phyloP scores from a whole-genome alignment of 35 echinoderm and acorn worm genomes.

The Ophioderma brevispina region DNA sequence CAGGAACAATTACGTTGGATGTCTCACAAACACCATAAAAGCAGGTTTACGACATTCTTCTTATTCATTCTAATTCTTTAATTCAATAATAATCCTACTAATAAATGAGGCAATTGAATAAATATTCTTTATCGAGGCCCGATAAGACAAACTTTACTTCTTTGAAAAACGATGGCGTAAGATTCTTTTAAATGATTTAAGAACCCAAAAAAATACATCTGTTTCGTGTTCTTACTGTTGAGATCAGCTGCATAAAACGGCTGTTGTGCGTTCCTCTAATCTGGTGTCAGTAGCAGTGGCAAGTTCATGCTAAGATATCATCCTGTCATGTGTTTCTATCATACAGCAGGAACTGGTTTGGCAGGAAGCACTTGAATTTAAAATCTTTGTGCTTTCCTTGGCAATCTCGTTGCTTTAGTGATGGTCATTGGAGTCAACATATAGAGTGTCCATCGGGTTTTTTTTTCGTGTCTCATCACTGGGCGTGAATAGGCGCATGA shows the following conservation, averaged over 20 bases:
- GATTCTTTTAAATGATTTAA: too few relatives aligned
- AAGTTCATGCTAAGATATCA: constrained; percentile 33
- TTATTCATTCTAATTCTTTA: too few relatives aligned
- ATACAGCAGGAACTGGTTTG: constrained; percentile 25
- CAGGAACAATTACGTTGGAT: too few relatives aligned
- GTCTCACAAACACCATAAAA: too few relatives aligned
- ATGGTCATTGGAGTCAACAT: not conserved
- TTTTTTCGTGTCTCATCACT: not conserved
- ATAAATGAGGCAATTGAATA: too few relatives aligned
- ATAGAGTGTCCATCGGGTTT: not conserved
- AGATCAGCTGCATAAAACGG: constrained; percentile 53
- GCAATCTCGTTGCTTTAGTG: not conserved
- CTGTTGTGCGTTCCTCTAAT: constrained; percentile 13
- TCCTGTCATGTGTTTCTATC: constrained; percentile 32
- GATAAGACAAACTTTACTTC: too few relatives aligned
- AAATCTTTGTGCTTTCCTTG: not conserved
- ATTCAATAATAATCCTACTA: too few relatives aligned
- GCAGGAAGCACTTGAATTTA: not conserved
- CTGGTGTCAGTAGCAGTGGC: constrained; percentile 39
- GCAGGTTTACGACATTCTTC: too few relatives aligned
- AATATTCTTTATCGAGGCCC: too few relatives aligned
- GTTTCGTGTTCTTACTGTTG: constrained; percentile 56
- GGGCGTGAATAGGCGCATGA: not conserved
- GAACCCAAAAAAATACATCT: too few relatives aligned
- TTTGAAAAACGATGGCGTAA: too few relatives aligned